Evolutionary conservation across 2,113 vertebrate genomes (phyloP), one percentile per base, ranked within the genome.

Genomic region (Pitta sordida): DNA sequence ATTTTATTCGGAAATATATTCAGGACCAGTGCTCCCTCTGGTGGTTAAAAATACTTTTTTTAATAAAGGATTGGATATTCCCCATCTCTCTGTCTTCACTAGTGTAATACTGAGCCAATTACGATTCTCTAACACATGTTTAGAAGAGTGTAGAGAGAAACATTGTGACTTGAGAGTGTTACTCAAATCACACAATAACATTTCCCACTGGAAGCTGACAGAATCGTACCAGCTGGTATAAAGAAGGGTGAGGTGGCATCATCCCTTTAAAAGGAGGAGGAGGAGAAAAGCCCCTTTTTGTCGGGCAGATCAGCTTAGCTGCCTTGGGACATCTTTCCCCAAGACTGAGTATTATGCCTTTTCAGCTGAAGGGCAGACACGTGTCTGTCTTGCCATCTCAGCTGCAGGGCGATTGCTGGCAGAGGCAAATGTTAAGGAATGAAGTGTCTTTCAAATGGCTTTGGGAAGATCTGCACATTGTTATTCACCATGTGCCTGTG

Each of bases 11-110:
- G 49, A 86, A 69, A 90, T 62, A 80, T 95, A 67, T 59, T 91
- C 71, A 14, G 55, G 37, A 34, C 39, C 30, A 4, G 34, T 64
- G 36, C 96, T 92, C 96, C 94, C 91, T 96, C 95, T 96, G 73
- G 84, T 96, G 96, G 96, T 81, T 73, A 41, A 64, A 85, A 63
- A 23, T 23, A 13, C n/a, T 36, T 9, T 4, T 36, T 73, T 52
- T 20, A 43, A 15, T 41, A 34, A 58, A 71, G 16, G 64, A 7
- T 13, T 64, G 15, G 14, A 0, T 78, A 4, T 53, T 91, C 49
- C 12, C 37, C 34, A 51, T 34, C 12, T 74, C 26, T 7, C 0
- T n/a, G 41, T 48, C 27, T 60, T 76, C 68, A 3, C 26, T 53
- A 23, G 19, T 19, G 8, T 58, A 44, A n/a, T 13, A 5, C 70